Base-by-base conservation (phyloP, 2,888 invertebrate species). In the Dyspetes luteomarginatus region DNA sequence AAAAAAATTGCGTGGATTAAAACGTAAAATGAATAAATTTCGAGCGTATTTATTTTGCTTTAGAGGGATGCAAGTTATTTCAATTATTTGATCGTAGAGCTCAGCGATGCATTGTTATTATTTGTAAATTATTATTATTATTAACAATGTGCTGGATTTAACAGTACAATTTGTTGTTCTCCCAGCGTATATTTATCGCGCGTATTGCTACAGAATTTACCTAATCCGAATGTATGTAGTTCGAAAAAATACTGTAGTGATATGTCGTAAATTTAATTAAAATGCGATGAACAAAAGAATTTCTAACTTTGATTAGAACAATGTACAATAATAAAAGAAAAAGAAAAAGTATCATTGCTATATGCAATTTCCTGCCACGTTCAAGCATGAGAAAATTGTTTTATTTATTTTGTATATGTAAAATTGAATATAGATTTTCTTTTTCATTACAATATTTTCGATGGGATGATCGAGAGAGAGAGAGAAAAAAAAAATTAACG, bases 321-420 rank as follows among this genome's bases (percentile, higher is more conserved):
- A 76, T 72, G 80, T 80, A 80, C 73, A 73, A 78, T 73, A 65
- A 82, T 76, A 65, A 80, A 82, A 45, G 65, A 71, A 71, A 55
- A 30, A 82, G 45, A 72, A 71, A 71, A 55, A 30, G 28, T 65
- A 80, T 26, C 67, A 55, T 67, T 67, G 45, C 52, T 9, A 28
- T 62, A 55, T 68, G 60, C 72, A 43, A 67, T 67, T 80, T 24
- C 28, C 36, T 36, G 78, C 52, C 55, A 56, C 45, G 64, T 56
- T 0, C 17, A 52, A 22, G 22, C 52, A 22, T 5, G 52, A 52
- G 19, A 12, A 36, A 36, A 36, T n/a, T 36, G 30, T 58, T 55
- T 55, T 0, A 19, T 58, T 22, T 12, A 19, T 36, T 36, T 36
- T 9, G 4, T 3, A 0, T 12, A 12, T 36, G 1, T 36, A 9